Evolutionary conservation across 2,113 vertebrate species (phyloP), one percentile per base, ranked within the genome.

Genomic region (Pollachius pollachius): DNA sequence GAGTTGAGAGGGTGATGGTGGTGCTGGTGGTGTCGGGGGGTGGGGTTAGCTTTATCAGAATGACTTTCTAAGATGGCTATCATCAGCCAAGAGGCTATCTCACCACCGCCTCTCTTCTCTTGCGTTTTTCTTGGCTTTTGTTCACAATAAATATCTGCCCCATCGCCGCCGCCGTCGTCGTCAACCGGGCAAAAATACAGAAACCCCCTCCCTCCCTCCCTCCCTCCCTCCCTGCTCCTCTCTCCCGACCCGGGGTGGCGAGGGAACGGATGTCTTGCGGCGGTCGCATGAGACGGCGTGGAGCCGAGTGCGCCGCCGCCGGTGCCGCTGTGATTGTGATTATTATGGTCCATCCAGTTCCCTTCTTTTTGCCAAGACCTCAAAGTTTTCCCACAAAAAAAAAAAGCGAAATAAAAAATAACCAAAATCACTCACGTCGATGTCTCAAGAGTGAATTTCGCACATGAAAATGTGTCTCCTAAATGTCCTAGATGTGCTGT

Each of bases 31-130:
- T 23, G 21, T 23, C 21, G 7, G 19, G 59, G 18, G 61, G 82
- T 87, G 87, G 88, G 84, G 87, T 87, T 85, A 23, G 86, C 83
- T 90, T 89, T 89, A 88, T 89, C 89, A 81, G 78, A 81, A 85
- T 88, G 88, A 89, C 89, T 90, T 87, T 88, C 83, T 86, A 83
- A 89, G 89, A 89, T 85, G 79, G 84, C 81, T 89, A 89, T 90
- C 87, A 85, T 81, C 71, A 79, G 78, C 81, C 73, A 60, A 58
- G 56, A 78, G 79, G 70, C 83, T 62, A 81, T 85, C 79, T 75
- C 67, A 52, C 41, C 41, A 3, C 41, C 73, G 68, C 65, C 74
- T 68, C 11, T 77, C 71, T 81, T 80, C 71, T 69, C 41, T 30
- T 81, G 70, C 77, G 67, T 79, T 79, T 48, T 79, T 69, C 71